phyloP scores from a whole-genome alignment of 2,888 invertebrate species.

The Augochlorella aurata region DNA sequence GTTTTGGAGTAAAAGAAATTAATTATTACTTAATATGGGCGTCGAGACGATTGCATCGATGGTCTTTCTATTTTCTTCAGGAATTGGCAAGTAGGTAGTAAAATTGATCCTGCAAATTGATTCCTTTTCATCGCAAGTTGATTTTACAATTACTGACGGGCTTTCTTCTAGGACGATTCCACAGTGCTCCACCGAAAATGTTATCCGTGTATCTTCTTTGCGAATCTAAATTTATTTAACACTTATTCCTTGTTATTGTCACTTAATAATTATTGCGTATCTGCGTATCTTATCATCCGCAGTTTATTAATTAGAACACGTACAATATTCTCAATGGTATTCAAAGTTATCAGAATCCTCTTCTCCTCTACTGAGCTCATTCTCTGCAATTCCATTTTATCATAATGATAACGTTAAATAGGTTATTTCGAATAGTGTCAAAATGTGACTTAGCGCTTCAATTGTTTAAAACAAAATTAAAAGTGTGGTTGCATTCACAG shows the following conservation, averaged over 20 bases:
- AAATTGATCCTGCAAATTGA: constrained; percentile 60
- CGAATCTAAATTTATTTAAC: constrained; percentile 43
- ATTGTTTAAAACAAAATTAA: constrained; percentile 25
- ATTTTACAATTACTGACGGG: constrained; percentile 55
- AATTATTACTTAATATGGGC: constrained; percentile 70
- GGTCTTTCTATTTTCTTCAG: constrained; percentile 37
- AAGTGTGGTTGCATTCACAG: constrained; percentile 23
- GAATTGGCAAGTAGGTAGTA: constrained; percentile 50
- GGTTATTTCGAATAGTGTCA: neutral
- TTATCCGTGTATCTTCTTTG: constrained; percentile 53
- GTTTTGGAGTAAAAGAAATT: neutral
- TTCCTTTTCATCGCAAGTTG: constrained; percentile 54
- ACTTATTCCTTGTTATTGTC: neutral
- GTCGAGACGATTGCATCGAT: constrained; percentile 64
- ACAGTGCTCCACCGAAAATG: constrained; percentile 66
- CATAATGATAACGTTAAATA: neutral
- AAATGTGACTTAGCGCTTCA: neutral
- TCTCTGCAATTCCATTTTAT: constrained; percentile 17
- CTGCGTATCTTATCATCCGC: neutral
- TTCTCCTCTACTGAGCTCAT: constrained; percentile 19
- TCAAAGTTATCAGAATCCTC: constrained; percentile 62
- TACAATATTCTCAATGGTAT: constrained; percentile 73
- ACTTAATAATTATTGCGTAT: neutral
- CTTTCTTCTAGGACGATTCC: constrained; percentile 68
- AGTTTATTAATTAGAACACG: constrained; percentile 41